These are phyloP conservation scores for Muscicapa comitata DNA, from an alignment of 2,797 vertebrate species.

Conservation along the genomic window DNA sequence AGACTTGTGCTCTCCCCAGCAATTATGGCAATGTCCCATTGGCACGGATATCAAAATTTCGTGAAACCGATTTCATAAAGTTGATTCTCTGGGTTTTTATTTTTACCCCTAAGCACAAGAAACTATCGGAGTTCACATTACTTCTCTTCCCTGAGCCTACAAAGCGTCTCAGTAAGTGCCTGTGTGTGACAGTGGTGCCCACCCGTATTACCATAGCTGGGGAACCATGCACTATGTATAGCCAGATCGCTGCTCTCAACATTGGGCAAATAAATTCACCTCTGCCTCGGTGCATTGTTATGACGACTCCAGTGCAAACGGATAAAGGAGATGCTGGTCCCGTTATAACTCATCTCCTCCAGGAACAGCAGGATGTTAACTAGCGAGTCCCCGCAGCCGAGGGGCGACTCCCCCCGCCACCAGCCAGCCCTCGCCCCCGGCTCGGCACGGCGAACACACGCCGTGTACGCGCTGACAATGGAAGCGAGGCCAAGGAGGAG, in stretches of 20 bases:
- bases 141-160: not conserved
- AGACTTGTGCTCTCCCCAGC: not conserved
- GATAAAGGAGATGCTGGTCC: conserved; percentile 76
- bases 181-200: conserved; percentile 57
- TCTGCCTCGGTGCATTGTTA: conserved; percentile 82
- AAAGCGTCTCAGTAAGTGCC: conserved; percentile 38
- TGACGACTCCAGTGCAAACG: conserved; percentile 76
- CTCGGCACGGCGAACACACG: conserved; percentile 69
- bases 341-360: conserved; percentile 81
- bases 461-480: conserved; percentile 62
- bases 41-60: not conserved
- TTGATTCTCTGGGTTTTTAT: not conserved
- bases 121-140: conserved; percentile 22
- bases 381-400: conserved; percentile 69
- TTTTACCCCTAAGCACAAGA: not conserved
- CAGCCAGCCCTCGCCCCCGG: conserved; percentile 67
- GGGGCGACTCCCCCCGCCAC: conserved; percentile 65
- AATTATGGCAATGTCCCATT: not conserved
- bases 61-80: not conserved
- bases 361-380: conserved; percentile 75
- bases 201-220: not conserved
- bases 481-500: conserved; percentile 59
- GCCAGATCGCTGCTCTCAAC: conserved; percentile 44
- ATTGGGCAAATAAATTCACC: conserved; percentile 76
- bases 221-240: not conserved